Evolutionary conservation across 2,113 vertebrate genomes (phyloP), one percentile per base, ranked within the genome.

Genomic region (Eurystomus gularis): DNA sequence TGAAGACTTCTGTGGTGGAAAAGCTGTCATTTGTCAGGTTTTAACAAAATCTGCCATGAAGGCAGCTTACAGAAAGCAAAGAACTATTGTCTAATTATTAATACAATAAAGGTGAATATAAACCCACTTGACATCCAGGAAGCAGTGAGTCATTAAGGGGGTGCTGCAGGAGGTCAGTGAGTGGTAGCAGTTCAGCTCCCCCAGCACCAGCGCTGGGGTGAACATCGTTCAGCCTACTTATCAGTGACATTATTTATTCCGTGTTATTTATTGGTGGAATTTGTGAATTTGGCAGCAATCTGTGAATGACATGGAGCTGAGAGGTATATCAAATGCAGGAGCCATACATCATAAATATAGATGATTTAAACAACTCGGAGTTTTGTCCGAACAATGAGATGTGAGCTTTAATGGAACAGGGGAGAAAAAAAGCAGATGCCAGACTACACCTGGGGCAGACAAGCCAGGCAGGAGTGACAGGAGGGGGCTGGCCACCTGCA

Each of bases 151-250:
- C 80, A 91, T 93, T 96, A 95, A 84, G 83, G 0, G 5, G 23
- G 23, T 93, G 68, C 82, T 72, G 58, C 61, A 81, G 61, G 42
- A 94, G 82, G 49, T 40, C 64, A 42, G 48, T 0, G 8, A 93
- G 44, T 0, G 6, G 48, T 26, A 61, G 64, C 65, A 21, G 65
- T 17, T 92, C 71, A 75, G 55, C 52, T 82, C 48, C 48, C 33
- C 13, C 0, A 0, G 48, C 26, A 52, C 7, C 3, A 0, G 39
- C 0, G 0, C 46, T 29, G 58, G 57, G 33, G 31, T 42, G 46
- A 92, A 40, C 4, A 11, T 65, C 19, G 2, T 39, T 82, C 83
- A 84, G 69, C 9, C 48, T 82, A 4, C 85, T 95, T 86, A 91
- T 84, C 65, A 85, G 66, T 2, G 3, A 42, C 44, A 46, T 92